A percentile compares a stretch with the other conserved stretches of the same genome.
Evolutionary conservation across 2,113 vertebrate species (phyloP).

Genomic region (Calyptommatus sinebrachiatus): DNA sequence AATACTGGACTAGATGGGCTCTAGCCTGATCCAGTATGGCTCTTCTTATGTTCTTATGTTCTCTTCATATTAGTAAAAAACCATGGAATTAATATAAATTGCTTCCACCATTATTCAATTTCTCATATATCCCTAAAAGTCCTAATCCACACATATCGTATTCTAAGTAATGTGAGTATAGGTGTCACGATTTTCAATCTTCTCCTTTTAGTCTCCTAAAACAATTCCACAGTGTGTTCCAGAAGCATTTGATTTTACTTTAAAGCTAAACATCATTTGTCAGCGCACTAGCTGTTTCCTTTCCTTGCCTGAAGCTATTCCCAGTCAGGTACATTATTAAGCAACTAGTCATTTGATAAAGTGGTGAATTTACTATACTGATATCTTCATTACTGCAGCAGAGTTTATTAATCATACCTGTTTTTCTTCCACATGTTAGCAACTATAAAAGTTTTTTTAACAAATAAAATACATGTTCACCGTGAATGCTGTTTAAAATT

Average conservation of each 20-base stretch:
- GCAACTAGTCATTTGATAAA: constrained; percentile 44
- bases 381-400: constrained; percentile 35
- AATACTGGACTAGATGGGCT: too few species aligned
- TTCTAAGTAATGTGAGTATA: constrained; percentile 20
- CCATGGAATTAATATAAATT: too few species aligned
- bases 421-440: background rate
- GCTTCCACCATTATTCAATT: too few species aligned
- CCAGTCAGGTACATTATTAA: constrained; percentile 42
- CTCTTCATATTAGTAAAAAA: too few species aligned
- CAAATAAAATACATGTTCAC: background rate
- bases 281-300: constrained; percentile 27
- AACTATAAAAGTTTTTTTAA: background rate
- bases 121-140: too few species aligned
- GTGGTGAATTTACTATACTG: constrained; percentile 31
- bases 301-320: constrained; percentile 33
- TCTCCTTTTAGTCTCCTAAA: background rate
- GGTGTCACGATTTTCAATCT: constrained; percentile 27
- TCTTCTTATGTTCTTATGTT: too few species aligned
- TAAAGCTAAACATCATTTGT: constrained; percentile 37
- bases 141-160: constrained; percentile 7
- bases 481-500: too few species aligned
- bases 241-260: constrained; percentile 27
- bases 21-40: too few species aligned
- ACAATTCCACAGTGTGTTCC: constrained; percentile 21
- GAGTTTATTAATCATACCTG: constrained; percentile 22